Conservation (phyloP, 2,888 invertebrate species). For the Drosophila barbarae region DNA sequence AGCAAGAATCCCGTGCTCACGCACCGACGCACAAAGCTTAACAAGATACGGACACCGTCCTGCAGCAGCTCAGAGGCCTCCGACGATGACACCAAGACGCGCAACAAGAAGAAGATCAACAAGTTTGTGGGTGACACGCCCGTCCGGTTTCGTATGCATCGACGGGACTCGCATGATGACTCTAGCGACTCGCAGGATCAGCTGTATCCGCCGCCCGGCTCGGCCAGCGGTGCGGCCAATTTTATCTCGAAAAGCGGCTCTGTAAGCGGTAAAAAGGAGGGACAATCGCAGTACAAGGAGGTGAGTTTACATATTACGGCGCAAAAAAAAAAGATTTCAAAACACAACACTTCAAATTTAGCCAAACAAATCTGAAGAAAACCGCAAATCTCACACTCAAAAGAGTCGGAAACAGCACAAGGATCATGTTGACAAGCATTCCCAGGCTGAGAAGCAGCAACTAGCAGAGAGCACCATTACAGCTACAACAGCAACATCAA, state of each 20-base stretch:
- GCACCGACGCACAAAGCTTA: slow-evolving; percentile 85
- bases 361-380: slow-evolving; percentile 76
- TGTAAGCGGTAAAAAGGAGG: slow-evolving; percentile 72
- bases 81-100: slow-evolving; percentile 89
- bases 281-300: slow-evolving; percentile 71
- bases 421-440: slow-evolving; percentile 72
- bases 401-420: slow-evolving; percentile 70
- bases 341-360: slow-evolving; percentile 13
- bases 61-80: slow-evolving; percentile 97
- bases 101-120: slow-evolving; percentile 89
- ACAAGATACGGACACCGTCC: slow-evolving; percentile 89
- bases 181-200: slow-evolving; percentile 92
- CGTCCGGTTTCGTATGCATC: slow-evolving; percentile 82
- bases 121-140: slow-evolving; percentile 83
- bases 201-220: slow-evolving; percentile 72
- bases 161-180: slow-evolving; percentile 91
- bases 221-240: slow-evolving; percentile 71
- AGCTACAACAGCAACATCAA: slow-evolving; percentile 6
- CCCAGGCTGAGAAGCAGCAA: slow-evolving; percentile 61
- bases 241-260: slow-evolving; percentile 67
- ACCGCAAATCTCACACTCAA: slow-evolving; percentile 73
- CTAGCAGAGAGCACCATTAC: slow-evolving; percentile 31
- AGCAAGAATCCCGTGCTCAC: slow-evolving; percentile 78
- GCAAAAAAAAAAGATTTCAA: not conserved
- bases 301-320: slow-evolving; percentile 34